Evolutionary conservation across 2,888 invertebrate genomes (phyloP), one percentile per base, ranked within the genome.

Genomic region (Sipha maydis): DNA sequence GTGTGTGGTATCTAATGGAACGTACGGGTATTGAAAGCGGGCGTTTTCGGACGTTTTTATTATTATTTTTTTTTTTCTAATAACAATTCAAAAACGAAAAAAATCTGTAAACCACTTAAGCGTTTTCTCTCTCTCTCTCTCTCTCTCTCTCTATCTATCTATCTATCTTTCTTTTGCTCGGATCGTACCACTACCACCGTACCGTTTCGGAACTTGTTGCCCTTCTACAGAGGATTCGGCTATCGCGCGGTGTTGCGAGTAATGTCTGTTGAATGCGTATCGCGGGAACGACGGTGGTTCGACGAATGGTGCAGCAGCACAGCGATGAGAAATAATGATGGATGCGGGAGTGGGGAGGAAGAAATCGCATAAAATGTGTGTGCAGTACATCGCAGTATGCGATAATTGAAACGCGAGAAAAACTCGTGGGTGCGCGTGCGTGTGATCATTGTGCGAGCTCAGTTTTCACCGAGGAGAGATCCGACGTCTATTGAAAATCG

Each of bases 41-140:
- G 34, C 80, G 38, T 67, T 41, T 41, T 41, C 8, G 14, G 17
- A n/a, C 8, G 28, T 5, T 80, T 34, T 34, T 34, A 2, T 34
- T 34, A 4, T 34, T 34, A 34, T 34, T 34, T 3, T 34, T 34
- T 34, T 34, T 34, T 34, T 34, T 34, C 34, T 34, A 34, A 34
- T 3, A 34, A 38, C n/a, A 21, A 67, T 67, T 80, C 34, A 14
- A 67, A 61, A 67, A 80, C 80, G 67, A 67, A 67, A 25, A 41
- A 80, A 38, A 38, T 80, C 38, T 38, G n/a, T 61, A 80, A 80
- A 80, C 80, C 80, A 80, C 61, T 80, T 80, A 67, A 21, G 61
- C n/a, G 38, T 38, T 80, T 61, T 61, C 31, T 9, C 3, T 34
- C 14, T 34, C 34, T 48, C n/a, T 3, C 34, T 34, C 4, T 34